Evolutionary conservation across 2,113 vertebrate species (phyloP).

Genomic region (Chlorodrepanis virens): DNA sequence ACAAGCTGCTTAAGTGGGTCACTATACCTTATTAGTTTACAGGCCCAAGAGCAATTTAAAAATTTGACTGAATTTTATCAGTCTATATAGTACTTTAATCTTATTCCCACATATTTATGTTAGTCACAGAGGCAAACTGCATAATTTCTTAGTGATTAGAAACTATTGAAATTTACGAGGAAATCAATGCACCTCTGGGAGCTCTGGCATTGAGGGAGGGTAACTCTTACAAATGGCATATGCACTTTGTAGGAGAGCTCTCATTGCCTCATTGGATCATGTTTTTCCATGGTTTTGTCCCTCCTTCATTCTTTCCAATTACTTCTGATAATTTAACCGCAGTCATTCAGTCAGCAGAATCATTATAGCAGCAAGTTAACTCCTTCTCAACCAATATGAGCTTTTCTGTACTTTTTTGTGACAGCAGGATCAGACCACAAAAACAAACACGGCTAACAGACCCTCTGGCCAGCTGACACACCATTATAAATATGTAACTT

Average conservation of each 20-base stretch:
- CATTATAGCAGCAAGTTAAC: neutral
- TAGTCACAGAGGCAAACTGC: constrained; percentile 38
- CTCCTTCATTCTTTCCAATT: constrained; percentile 54
- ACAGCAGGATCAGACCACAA: neutral
- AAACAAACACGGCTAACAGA: neutral
- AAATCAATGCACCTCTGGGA: constrained; percentile 47
- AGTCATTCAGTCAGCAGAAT: constrained; percentile 28
- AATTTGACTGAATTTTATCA: constrained; percentile 67
- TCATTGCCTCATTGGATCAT: neutral
- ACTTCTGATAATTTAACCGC: constrained; percentile 61
- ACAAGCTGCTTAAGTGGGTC: constrained; percentile 61
- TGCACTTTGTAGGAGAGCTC: neutral
- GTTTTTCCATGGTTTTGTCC: constrained; percentile 41
- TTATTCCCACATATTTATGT: constrained; percentile 44
- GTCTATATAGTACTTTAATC: constrained; percentile 38
- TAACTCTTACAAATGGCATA: neutral
- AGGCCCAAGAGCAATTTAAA: constrained; percentile 45
- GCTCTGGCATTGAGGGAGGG: neutral
- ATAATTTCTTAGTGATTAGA: constrained; percentile 58
- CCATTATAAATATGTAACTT: neutral
- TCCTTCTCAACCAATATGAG: neutral
- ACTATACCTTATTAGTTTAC: constrained; percentile 58
- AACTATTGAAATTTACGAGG: constrained; percentile 11
- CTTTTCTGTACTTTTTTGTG: neutral
- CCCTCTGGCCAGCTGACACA: neutral